phyloP scores from a whole-genome alignment of 2,888 invertebrate genomes.

The Melikaiella ostensackeni region DNA sequence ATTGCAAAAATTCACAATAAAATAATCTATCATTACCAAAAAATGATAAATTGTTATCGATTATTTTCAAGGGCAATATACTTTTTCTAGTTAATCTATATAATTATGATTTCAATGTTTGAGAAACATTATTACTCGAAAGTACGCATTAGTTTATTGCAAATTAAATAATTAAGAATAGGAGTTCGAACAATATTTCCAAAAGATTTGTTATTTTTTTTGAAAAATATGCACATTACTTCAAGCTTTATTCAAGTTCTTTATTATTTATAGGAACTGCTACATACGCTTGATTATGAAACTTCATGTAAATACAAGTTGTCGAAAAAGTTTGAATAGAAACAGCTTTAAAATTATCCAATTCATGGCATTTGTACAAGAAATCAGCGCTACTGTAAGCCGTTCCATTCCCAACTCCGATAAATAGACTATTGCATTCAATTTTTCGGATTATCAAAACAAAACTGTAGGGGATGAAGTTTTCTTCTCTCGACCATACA shows the following conservation, averaged over 20 bases:
- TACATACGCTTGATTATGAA: not conserved
- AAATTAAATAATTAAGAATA: conserved; percentile 1
- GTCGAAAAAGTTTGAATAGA: not conserved
- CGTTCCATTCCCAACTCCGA: conserved; percentile 7
- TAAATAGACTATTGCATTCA: not conserved
- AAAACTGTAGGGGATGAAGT: not conserved
- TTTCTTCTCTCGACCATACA: not conserved
- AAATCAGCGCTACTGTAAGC: not conserved
- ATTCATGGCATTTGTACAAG: not conserved
- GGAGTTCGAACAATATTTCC: not conserved
- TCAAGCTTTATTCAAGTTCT: not conserved
- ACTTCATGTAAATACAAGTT: not conserved
- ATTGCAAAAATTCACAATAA: no score
- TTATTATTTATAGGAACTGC: conserved; percentile 4
- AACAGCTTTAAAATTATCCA: not conserved
- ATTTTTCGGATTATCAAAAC: not conserved
- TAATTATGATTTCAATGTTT: not conserved
- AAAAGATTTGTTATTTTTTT: not conserved
- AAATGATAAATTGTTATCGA: not conserved
- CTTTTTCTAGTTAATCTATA: not conserved
- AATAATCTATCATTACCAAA: no score
- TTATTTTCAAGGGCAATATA: not conserved
- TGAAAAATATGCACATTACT: not conserved
- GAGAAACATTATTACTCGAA: not conserved
- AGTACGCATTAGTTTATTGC: not conserved